Base-by-base conservation (phyloP, 2,888 invertebrate species). In the Chaetoderma sp. region DNA sequence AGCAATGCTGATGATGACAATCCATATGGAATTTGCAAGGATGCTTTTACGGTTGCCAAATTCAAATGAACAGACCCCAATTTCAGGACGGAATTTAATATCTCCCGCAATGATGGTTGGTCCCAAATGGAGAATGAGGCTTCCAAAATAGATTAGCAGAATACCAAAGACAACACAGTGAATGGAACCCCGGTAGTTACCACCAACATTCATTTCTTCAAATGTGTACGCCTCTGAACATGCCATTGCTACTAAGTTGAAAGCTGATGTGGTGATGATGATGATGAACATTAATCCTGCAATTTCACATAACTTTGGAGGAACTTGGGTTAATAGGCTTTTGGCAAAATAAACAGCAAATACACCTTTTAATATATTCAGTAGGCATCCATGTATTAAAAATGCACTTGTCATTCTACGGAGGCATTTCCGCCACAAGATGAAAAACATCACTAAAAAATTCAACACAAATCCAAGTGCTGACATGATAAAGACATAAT, bases 211-310 rank as follows among this genome's bases (percentile, higher is more conserved):
- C 45, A 78, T 76, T 60, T 86, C 84, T 23, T 83, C 82, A 67
- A 86, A 85, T 3, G 83, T 80, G 71, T 84, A 84, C 8, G 85
- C 86, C 70, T 86, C 86, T 4, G 85, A 82, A 61, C 85, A 85
- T 21, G 85, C 81, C 82, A 86, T 86, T n/a, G 86, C 85, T 13
- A 86, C 81, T 74, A 86, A 81, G 70, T 86, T 86, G 74, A 86
- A 85, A 28, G 83, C 80, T 16, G 83, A 83, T n/a, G 83, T 82
- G 4, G 86, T 86, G 23, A 85, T 78, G 4, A 85, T 74, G 54
- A 86, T 78, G 59, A 86, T 83, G 73, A 82, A 86, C 25, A 79
- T 76, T 3, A 83, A 82, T 13, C 85, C 86, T 18, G 84, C 78
- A 25, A 82, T 69, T 33, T 77, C 77, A 73, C 86, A 86, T 65